A percentile compares a stretch with the other conserved stretches of the same genome.
Conservation (phyloP, 2,888 invertebrate species). For the Plusia festucae region DNA sequence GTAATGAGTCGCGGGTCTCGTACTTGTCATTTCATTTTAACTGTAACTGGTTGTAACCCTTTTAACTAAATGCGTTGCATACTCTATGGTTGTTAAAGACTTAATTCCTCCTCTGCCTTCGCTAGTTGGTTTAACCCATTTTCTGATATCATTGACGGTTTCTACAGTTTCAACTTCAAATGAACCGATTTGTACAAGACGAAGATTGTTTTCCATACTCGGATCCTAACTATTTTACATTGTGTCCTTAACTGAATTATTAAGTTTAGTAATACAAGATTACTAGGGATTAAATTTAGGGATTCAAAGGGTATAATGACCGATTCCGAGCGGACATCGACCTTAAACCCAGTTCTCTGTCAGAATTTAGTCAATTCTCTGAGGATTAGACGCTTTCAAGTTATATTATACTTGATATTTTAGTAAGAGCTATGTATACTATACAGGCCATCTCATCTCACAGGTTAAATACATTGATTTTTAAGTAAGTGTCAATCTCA, state of each 20-base stretch:
- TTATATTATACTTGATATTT: not conserved
- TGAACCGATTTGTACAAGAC: not conserved
- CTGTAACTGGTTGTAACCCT: constrained; percentile 26
- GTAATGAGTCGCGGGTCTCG: constrained; percentile 14
- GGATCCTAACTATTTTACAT: constrained; percentile 20
- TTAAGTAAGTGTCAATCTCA: no score
- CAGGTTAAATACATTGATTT: no score
- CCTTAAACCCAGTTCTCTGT: not conserved
- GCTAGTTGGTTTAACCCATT: not conserved
- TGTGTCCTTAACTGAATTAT: constrained; percentile 42
- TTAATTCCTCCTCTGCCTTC: not conserved
- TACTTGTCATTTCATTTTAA: constrained; percentile 39
- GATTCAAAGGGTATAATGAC: constrained; percentile 9
- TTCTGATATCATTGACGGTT: not conserved
- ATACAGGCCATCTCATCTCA: no score
- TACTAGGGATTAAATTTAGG: constrained; percentile 14
- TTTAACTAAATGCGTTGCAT: constrained; percentile 32
- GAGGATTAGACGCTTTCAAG: not conserved
- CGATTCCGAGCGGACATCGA: constrained; percentile 12
- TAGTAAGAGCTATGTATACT: not conserved
- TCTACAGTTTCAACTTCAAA: not conserved
- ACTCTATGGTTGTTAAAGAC: not conserved
- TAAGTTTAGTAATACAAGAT: not conserved
- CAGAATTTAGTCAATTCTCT: not conserved
- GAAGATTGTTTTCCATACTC: constrained; percentile 19